phyloP scores from a whole-genome alignment of 2,888 invertebrate genomes.

The Stenotaenia linearis region DNA sequence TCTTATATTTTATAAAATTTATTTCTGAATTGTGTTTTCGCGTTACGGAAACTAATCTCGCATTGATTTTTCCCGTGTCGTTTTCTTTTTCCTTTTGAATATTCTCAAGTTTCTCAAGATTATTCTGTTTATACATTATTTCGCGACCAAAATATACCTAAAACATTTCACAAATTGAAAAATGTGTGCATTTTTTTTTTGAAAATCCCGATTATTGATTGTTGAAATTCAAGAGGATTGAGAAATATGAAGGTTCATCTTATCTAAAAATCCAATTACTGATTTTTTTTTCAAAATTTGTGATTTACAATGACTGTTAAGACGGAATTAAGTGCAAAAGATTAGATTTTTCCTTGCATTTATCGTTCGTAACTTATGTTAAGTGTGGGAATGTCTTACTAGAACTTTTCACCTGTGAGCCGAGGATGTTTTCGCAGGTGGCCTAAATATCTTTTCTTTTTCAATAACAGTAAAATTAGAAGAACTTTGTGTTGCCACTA shows the following conservation, averaged over 20 bases:
- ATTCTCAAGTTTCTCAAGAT: too few species aligned
- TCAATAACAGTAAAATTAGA: neutral
- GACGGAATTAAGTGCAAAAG: neutral
- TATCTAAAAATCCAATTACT: neutral
- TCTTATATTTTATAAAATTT: too few species aligned
- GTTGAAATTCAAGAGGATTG: neutral
- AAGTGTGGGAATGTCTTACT: neutral
- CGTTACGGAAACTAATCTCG: too few species aligned
- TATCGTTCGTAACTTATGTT: neutral
- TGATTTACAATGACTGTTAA: neutral
- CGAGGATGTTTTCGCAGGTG: neutral
- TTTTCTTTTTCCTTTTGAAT: too few species aligned
- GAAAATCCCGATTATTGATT: too few species aligned
- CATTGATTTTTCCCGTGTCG: too few species aligned
- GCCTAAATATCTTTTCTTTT: neutral
- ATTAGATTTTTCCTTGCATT: neutral
- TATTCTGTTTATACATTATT: too few species aligned
- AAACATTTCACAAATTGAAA: too few species aligned
- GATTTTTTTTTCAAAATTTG: neutral
- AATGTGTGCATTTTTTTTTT: too few species aligned
- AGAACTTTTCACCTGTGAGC: neutral
- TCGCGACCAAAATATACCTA: too few species aligned
- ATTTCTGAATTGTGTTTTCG: too few species aligned
- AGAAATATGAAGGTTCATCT: neutral
- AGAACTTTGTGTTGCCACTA: neutral